Conservation (phyloP, 1,140 invertebrate genomes). For the Leptinotarsa undecemlineata region DNA sequence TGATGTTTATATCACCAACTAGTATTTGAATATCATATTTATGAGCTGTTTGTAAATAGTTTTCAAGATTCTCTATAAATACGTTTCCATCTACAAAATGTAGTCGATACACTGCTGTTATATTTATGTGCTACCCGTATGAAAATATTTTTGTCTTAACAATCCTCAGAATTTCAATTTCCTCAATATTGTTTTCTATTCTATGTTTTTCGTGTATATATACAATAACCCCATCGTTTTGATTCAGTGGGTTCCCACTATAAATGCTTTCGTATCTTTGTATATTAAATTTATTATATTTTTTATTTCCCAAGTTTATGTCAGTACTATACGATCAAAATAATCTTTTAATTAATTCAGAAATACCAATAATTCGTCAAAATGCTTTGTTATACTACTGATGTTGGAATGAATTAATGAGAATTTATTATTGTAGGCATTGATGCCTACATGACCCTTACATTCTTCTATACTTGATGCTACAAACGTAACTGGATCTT, state of each 20-base stretch:
- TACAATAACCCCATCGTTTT: not conserved
- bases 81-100: not conserved
- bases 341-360: not conserved
- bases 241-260: not conserved
- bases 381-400: no score
- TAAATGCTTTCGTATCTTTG: not conserved
- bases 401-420: no score
- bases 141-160: no score
- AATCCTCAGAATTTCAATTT: no score
- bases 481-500: no score
- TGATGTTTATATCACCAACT: no score
- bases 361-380: not conserved
- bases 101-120: not conserved
- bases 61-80: not conserved
- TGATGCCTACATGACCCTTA: not conserved
- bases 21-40: no score
- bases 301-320: slow-evolving; percentile 1
- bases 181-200: not conserved
- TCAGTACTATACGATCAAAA: not conserved
- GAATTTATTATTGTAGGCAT: slow-evolving; percentile 4
- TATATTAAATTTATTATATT: not conserved
- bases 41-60: not conserved
- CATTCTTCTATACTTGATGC: no score
- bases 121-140: not conserved
- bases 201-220: not conserved